Conservation (phyloP, 2,797 vertebrate genomes). For the Dipus sagitta region DNA sequence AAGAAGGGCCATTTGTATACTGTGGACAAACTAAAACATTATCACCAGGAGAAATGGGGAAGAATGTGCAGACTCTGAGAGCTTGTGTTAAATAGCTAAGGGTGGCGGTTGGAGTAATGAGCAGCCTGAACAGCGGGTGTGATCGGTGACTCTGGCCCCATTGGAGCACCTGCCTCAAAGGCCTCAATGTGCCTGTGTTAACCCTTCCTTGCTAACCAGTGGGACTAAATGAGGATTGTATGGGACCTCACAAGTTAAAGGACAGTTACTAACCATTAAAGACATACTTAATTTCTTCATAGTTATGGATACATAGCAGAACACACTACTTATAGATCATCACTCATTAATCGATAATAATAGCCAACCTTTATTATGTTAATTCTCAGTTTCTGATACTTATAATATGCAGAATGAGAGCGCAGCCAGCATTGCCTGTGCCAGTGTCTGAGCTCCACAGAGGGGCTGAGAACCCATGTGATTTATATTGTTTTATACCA, state of each 20-base stretch:
- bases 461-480: not conserved
- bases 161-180: not conserved
- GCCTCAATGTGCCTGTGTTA: not conserved
- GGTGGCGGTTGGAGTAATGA: not conserved
- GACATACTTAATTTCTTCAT: not conserved
- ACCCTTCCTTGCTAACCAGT: not conserved
- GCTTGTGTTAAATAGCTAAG: not conserved
- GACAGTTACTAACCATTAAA: not conserved
- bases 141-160: not conserved
- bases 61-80: not conserved
- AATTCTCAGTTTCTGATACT: not conserved
- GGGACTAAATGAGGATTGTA: not conserved
- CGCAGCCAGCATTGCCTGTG: not conserved
- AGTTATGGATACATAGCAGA: not conserved
- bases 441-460: not conserved
- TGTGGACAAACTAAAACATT: slow-evolving; percentile 33
- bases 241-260: not conserved
- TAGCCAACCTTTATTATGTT: not conserved
- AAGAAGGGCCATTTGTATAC: slow-evolving; percentile 18
- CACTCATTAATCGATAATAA: slow-evolving; percentile 13
- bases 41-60: slow-evolving; percentile 10
- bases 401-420: not conserved
- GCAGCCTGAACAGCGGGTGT: not conserved
- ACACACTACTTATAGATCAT: not conserved
- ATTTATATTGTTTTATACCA: not conserved